Percentiles rank a stretch among this genome's conserved stretches.
phyloP scores from a whole-genome alignment of 1,140 invertebrate genomes.

The Seison nebaliae region DNA sequence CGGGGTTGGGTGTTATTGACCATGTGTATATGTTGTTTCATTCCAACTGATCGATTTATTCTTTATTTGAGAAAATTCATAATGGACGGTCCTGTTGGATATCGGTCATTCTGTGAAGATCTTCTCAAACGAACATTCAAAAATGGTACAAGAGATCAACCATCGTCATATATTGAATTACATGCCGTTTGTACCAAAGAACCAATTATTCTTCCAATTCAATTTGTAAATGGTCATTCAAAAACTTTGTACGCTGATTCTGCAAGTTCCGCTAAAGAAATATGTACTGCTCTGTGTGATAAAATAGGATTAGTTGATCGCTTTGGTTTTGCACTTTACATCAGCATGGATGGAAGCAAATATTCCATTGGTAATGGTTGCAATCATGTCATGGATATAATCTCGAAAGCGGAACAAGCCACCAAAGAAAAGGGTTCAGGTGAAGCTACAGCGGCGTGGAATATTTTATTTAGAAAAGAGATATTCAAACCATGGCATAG shows the following conservation, averaged over 20 bases:
- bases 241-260: constrained; percentile 87
- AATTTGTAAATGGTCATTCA: constrained; percentile 96
- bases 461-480: constrained; percentile 61
- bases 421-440: constrained; percentile 92
- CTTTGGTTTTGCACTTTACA: constrained; percentile 92
- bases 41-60: constrained; percentile 54
- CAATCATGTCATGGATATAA: constrained; percentile 97
- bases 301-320: constrained; percentile 78
- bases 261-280: constrained; percentile 75
- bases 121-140: constrained; percentile 73
- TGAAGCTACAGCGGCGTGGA: constrained; percentile 41
- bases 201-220: constrained; percentile 86
- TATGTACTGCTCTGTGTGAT: constrained; percentile 83
- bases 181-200: constrained; percentile 64
- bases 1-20: constrained; percentile 89
- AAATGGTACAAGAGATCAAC: constrained; percentile 89
- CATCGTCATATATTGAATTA: constrained; percentile 82
- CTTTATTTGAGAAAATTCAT: constrained; percentile 32
- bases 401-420: constrained; percentile 95
- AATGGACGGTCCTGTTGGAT: constrained; percentile 44
- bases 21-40: constrained; percentile 87
- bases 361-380: constrained; percentile 85
- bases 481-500: constrained; percentile 98
- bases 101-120: constrained; percentile 87
- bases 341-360: constrained; percentile 90